Conservation (phyloP, 2,113 vertebrate species). For the Glareola pratincola region DNA sequence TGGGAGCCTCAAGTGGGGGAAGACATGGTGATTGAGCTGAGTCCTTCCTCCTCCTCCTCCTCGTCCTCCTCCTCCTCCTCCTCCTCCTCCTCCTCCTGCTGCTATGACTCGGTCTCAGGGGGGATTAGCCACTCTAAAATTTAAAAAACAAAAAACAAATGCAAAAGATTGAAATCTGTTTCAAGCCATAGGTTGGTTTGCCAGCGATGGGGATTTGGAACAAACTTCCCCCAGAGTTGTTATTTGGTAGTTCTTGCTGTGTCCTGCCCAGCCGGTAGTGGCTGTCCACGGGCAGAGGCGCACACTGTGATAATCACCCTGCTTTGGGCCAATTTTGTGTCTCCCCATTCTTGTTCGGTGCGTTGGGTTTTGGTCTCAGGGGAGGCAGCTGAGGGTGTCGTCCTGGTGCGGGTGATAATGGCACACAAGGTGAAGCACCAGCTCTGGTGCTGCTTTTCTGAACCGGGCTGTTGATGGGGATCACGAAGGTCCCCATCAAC, state of each 20-base stretch:
- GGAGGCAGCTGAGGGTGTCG: background rate
- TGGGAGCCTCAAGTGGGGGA: background rate
- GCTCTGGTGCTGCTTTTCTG: background rate
- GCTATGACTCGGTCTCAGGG: background rate
- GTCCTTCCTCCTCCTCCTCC: background rate
- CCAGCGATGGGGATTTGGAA: background rate
- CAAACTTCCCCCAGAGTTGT: background rate
- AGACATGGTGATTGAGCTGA: background rate
- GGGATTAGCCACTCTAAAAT: background rate
- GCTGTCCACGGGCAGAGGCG: background rate
- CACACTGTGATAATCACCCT: fast-evolving
- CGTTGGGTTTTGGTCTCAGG: background rate
- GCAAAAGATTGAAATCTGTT: background rate
- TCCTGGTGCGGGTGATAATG: fast-evolving
- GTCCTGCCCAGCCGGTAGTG: background rate
- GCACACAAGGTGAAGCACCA: background rate
- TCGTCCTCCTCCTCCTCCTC: background rate
- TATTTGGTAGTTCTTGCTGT: background rate
- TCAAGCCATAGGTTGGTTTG: background rate
- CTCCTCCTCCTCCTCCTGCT: background rate
- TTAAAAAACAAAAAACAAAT: background rate
- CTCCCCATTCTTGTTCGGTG: background rate
- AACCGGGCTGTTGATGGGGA: background rate
- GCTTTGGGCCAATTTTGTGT: background rate
- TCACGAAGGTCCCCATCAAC: background rate